A percentile compares a stretch with the other conserved stretches of the same genome.
These are phyloP conservation scores for Apocheima hispidaria DNA, from an alignment of 2,888 invertebrate species.

Conservation along the genomic window DNA sequence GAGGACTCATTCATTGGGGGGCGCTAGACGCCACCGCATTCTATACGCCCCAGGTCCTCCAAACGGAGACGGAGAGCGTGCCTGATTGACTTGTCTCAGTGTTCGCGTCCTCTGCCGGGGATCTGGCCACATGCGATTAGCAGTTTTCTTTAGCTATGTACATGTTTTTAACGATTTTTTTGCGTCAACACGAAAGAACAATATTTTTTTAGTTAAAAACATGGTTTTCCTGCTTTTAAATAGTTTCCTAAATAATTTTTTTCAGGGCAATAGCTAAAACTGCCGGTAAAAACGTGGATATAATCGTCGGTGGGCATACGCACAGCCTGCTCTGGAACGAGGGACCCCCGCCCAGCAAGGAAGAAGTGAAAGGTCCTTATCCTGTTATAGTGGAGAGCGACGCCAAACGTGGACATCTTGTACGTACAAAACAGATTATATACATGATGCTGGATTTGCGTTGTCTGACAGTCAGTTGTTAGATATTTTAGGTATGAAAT, in stretches of 20 bases:
- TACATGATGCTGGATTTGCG: not conserved
- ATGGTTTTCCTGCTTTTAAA: too few species aligned
- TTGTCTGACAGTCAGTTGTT: not conserved
- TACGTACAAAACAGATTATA: not conserved
- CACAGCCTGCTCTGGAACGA: slow-evolving; percentile 92
- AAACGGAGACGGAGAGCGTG: too few species aligned
- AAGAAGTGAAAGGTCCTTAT: slow-evolving; percentile 87
- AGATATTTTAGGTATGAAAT: not conserved
- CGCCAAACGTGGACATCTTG: slow-evolving; percentile 57
- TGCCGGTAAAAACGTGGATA: slow-evolving; percentile 89
- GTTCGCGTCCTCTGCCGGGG: too few species aligned
- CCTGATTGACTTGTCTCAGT: too few species aligned
- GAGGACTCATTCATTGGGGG: too few species aligned
- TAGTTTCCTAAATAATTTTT: slow-evolving; percentile 24
- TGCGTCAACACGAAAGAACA: not conserved
- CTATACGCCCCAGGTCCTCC: too few species aligned
- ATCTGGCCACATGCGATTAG: too few species aligned
- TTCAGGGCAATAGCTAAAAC: slow-evolving; percentile 87
- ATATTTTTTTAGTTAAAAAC: too few species aligned
- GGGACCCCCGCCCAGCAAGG: slow-evolving; percentile 78
- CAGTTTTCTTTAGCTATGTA: too few species aligned
- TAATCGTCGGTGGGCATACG: slow-evolving; percentile 94
- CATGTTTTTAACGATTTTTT: too few species aligned
- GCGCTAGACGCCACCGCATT: too few species aligned
- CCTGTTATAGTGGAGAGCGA: slow-evolving; percentile 84